Conservation (phyloP, 2,113 vertebrate genomes). For the Atractosteus spatula region DNA sequence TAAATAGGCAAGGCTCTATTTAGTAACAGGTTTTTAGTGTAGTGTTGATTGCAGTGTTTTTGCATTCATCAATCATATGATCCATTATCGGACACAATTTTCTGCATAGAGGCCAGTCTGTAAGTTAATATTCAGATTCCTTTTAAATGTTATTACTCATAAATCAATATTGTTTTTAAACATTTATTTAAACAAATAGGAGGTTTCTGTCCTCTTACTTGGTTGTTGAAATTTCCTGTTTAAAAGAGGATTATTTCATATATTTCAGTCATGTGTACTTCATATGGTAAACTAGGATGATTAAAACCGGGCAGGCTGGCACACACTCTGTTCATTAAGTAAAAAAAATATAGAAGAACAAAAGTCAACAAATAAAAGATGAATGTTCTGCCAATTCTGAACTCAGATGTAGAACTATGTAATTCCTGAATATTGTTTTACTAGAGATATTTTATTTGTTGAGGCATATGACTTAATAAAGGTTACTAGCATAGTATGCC, state of each 20-base stretch:
- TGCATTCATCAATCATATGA: slow-evolving; percentile 23
- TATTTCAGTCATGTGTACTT: neutral
- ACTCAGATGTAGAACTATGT: no score
- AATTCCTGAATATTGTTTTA: no score
- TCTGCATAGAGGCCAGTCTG: slow-evolving; percentile 10
- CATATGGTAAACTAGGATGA: no score
- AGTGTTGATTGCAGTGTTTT: slow-evolving; percentile 29
- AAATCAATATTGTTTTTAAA: slow-evolving; percentile 17
- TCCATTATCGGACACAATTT: slow-evolving; percentile 25
- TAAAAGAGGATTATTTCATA: neutral
- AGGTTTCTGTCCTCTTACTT: neutral
- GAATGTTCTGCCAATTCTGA: no score
- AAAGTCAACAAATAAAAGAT: no score
- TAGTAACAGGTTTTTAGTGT: slow-evolving; percentile 8
- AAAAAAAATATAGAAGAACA: no score
- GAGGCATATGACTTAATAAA: no score
- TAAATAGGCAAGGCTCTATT: slow-evolving; percentile 13
- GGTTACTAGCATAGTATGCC: no score
- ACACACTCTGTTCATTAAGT: no score
- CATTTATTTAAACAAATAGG: neutral
- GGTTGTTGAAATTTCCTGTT: neutral
- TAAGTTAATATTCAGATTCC: slow-evolving; percentile 11
- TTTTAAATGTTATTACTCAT: slow-evolving; percentile 18
- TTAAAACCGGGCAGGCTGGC: no score
- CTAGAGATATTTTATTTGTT: no score